Evolutionary conservation across 53 echinoderm and acorn worm genomes (phyloP).

Genomic region (Apostichopus leukothele): DNA sequence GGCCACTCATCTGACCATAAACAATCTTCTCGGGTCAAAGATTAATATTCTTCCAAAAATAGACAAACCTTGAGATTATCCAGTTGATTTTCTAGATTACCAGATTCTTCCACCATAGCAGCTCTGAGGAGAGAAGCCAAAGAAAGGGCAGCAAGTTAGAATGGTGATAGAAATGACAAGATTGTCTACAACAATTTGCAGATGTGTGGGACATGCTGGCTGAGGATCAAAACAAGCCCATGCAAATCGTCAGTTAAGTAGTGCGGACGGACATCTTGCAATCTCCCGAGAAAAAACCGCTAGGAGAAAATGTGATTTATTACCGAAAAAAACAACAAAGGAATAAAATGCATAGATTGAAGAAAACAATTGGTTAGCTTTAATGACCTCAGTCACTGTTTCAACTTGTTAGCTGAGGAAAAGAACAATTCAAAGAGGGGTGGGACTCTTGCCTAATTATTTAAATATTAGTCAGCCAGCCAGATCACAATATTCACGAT

Average conservation of each 20-base stretch:
- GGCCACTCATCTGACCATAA: no score
- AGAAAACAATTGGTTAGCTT: no score
- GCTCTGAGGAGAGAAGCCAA: slow-evolving; percentile 58
- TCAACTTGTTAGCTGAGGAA: not conserved
- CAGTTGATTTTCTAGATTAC: slow-evolving; percentile 94
- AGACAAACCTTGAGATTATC: slow-evolving; percentile 86
- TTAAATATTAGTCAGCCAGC: no score
- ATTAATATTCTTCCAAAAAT: no score
- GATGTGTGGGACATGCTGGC: not conserved
- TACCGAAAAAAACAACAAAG: no score
- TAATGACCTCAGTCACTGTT: not conserved
- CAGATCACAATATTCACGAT: no score
- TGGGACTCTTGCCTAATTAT: no score
- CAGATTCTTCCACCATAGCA: slow-evolving; percentile 98
- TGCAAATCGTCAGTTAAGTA: not conserved
- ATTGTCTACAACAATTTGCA: no score
- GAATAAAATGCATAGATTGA: no score
- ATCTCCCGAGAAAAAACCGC: not conserved
- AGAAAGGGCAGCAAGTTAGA: not conserved
- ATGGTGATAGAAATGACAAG: no score
- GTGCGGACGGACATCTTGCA: not conserved
- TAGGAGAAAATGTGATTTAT: not conserved
- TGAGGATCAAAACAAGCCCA: not conserved
- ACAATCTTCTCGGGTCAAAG: no score
- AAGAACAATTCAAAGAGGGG: no score